Evolutionary conservation across 2,888 invertebrate genomes (phyloP).

Genomic region (Baronia brevicornis): DNA sequence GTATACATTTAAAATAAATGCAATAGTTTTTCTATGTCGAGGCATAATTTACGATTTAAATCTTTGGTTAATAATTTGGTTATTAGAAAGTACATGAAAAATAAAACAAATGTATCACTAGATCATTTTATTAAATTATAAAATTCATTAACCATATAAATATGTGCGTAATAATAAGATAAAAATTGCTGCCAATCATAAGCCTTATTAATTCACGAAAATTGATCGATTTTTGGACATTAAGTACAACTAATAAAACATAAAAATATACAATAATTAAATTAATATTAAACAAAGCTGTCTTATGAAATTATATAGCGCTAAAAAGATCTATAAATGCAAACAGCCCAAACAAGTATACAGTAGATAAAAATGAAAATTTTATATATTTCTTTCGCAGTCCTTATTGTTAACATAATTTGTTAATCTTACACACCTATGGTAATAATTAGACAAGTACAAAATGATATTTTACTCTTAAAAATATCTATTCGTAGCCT

Average conservation of each 20-base stretch:
- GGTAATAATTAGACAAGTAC: constrained; percentile 74
- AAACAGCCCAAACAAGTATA: constrained; percentile 67
- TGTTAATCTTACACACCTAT: constrained; percentile 70
- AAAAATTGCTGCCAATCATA: constrained; percentile 39
- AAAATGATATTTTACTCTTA: constrained; percentile 72
- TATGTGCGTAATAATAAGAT: constrained; percentile 64
- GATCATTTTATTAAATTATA: constrained; percentile 70
- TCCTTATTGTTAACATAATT: constrained; percentile 65
- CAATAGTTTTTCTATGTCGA: no score
- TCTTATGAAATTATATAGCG: constrained; percentile 59
- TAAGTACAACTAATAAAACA: constrained; percentile 58
- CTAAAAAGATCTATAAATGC: constrained; percentile 74
- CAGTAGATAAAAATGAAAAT: constrained; percentile 61
- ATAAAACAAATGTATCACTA: no score
- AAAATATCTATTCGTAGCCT: constrained; percentile 65
- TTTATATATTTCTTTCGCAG: constrained; percentile 58
- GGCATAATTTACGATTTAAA: no score
- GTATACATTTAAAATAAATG: no score
- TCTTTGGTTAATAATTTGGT: no score
- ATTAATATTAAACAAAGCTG: constrained; percentile 35
- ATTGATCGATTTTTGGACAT: constrained; percentile 61
- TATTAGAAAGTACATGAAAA: no score
- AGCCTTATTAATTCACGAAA: constrained; percentile 41
- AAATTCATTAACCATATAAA: constrained; percentile 69
- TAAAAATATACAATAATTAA: constrained; percentile 31